Percentiles rank a stretch among this genome's conserved stretches.
Evolutionary conservation across 2,888 invertebrate genomes (phyloP).

Genomic region (Sycophila texana): DNA sequence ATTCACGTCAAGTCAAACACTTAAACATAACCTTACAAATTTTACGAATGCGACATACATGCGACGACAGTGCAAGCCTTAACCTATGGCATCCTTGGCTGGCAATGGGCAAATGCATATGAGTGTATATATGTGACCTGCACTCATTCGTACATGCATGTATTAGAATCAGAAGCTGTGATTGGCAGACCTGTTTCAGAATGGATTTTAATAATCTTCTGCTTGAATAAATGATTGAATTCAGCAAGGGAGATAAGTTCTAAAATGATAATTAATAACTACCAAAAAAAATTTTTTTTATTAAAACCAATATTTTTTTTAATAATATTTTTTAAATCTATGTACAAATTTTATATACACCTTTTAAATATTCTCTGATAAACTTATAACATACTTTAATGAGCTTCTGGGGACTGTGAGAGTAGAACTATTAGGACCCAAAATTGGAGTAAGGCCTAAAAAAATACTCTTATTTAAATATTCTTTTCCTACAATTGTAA

Average conservation of each 20-base stretch:
- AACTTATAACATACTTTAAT: conserved; percentile 58
- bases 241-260: neutral
- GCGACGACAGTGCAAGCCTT: too few species aligned
- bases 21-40: too few species aligned
- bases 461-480: conserved; percentile 24
- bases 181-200: neutral
- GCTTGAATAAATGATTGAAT: neutral
- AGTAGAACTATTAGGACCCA: conserved; percentile 72
- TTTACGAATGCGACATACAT: too few species aligned
- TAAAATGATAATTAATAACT: neutral
- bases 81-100: too few species aligned
- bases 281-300: neutral
- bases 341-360: conserved; percentile 39
- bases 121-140: too few species aligned
- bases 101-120: too few species aligned
- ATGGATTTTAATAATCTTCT: neutral
- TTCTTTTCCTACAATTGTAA: conserved; percentile 16
- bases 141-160: too few species aligned
- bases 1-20: too few species aligned
- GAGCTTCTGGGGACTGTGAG: conserved; percentile 72
- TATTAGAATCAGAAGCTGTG: too few species aligned
- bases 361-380: conserved; percentile 19
- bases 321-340: neutral
- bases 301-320: conserved; percentile 8
- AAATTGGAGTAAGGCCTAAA: conserved; percentile 71